Evolutionary conservation across 1,140 invertebrate genomes (phyloP).

Genomic region (Tetramorium simillimum): DNA sequence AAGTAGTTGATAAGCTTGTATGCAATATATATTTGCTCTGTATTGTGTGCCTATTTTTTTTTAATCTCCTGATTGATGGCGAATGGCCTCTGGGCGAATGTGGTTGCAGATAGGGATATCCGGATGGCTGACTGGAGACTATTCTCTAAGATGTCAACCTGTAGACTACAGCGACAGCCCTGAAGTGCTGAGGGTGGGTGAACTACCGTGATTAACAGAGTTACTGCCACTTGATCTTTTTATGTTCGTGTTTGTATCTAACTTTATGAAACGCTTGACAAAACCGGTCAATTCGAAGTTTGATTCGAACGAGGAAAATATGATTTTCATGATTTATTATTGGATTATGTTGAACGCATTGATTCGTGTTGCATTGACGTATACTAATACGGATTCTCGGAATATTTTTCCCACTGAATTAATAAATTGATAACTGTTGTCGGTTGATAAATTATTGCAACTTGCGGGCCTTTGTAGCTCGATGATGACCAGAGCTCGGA

Average conservation of each 20-base stretch:
- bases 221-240: neutral
- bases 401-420: neutral
- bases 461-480: neutral
- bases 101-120: slow-evolving; percentile 93
- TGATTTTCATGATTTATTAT: neutral
- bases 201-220: slow-evolving; percentile 64
- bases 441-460: neutral
- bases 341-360: neutral
- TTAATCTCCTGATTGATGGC: slow-evolving; percentile 72
- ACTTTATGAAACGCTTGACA: neutral
- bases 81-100: slow-evolving; percentile 83
- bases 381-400: neutral
- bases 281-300: neutral
- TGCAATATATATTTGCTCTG: neutral
- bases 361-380: neutral
- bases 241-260: neutral
- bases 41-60: slow-evolving; percentile 7
- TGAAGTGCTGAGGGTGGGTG: slow-evolving; percentile 95
- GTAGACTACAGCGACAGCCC: slow-evolving; percentile 96
- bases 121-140: slow-evolving; percentile 95
- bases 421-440: neutral
- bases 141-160: slow-evolving; percentile 97
- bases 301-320: neutral
- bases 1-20: slow-evolving; percentile 28
- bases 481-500: too few relatives aligned